These are phyloP conservation scores for Danaus melanippus DNA, from an alignment of 1,140 invertebrate genomes.

Conservation along the genomic window DNA sequence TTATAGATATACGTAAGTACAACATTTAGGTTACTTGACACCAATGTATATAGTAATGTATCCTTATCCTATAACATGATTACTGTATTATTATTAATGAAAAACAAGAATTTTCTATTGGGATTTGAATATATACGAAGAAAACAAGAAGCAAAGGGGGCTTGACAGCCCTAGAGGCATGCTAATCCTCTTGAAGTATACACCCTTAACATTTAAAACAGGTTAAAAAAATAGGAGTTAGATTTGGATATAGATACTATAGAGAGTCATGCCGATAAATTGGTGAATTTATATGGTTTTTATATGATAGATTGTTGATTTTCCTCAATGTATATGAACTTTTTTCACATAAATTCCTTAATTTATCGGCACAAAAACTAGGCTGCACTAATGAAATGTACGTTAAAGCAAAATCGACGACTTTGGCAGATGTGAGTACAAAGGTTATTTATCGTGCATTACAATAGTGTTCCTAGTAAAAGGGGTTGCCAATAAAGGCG, in stretches of 20 bases:
- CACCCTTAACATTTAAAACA: slow-evolving; percentile 67
- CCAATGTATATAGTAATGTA: slow-evolving; percentile 10
- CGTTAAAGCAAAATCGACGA: slow-evolving; percentile 16
- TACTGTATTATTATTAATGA: too few species aligned
- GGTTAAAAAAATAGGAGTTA: slow-evolving; percentile 71
- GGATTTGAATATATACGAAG: slow-evolving; percentile 29
- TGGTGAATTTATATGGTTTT: slow-evolving; percentile 19
- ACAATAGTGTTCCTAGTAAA: slow-evolving; percentile 32
- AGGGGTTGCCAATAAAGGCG: slow-evolving; percentile 48
- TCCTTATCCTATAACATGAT: slow-evolving; percentile 8
- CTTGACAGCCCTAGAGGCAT: slow-evolving; percentile 41
- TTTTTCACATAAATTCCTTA: slow-evolving; percentile 21
- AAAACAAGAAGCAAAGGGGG: slow-evolving; percentile 69
- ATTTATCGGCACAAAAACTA: slow-evolving; percentile 30
- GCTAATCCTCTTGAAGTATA: slow-evolving; percentile 49
- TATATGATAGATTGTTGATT: not conserved
- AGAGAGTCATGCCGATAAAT: slow-evolving; percentile 27
- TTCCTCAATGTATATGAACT: not conserved
- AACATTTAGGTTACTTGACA: too few species aligned
- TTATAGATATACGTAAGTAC: too few species aligned
- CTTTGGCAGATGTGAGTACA: slow-evolving; percentile 4
- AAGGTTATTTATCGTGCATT: slow-evolving; percentile 34
- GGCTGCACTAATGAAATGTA: slow-evolving; percentile 38
- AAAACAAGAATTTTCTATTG: slow-evolving; percentile 4
- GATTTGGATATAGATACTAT: slow-evolving; percentile 63